A percentile compares a stretch with the other conserved stretches of the same genome.
These are phyloP conservation scores for Phoebastria nigripes DNA, from an alignment of 2,797 vertebrate genomes.

Conservation along the genomic window DNA sequence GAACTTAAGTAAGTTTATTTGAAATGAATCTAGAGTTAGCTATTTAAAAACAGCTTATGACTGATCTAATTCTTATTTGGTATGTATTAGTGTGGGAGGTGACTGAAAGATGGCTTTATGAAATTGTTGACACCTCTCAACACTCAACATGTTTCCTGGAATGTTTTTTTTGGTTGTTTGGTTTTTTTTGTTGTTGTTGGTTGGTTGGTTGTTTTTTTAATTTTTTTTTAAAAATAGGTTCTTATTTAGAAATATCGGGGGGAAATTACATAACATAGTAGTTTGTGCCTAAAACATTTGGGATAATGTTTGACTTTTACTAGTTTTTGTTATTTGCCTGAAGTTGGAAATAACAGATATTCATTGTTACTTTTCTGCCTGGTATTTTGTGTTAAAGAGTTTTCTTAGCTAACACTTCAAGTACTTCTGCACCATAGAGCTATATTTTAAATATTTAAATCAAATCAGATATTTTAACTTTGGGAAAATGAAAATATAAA, in stretches of 20 bases:
- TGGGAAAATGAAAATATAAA: background rate
- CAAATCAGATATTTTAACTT: background rate
- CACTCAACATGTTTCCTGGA: background rate
- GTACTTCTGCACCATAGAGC: background rate
- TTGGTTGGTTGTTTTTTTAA: background rate
- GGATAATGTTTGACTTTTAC: background rate
- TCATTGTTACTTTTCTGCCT: background rate
- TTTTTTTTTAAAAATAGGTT: fast-evolving
- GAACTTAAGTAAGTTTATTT: background rate
- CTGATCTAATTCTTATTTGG: background rate
- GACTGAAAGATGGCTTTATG: background rate
- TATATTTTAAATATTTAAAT: background rate
- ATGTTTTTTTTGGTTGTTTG: too few relatives aligned
- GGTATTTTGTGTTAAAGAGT: background rate
- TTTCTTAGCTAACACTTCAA: background rate
- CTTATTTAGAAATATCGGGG: background rate
- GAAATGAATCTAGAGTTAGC: background rate
- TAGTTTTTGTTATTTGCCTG: background rate
- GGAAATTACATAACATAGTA: background rate
- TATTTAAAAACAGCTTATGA: background rate
- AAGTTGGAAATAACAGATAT: background rate
- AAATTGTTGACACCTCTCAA: background rate
- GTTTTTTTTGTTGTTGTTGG: too few relatives aligned
- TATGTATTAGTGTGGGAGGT: background rate
- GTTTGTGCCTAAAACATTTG: background rate